Conservation (phyloP, 1,140 invertebrate species). For the Chrysopa pallens region DNA sequence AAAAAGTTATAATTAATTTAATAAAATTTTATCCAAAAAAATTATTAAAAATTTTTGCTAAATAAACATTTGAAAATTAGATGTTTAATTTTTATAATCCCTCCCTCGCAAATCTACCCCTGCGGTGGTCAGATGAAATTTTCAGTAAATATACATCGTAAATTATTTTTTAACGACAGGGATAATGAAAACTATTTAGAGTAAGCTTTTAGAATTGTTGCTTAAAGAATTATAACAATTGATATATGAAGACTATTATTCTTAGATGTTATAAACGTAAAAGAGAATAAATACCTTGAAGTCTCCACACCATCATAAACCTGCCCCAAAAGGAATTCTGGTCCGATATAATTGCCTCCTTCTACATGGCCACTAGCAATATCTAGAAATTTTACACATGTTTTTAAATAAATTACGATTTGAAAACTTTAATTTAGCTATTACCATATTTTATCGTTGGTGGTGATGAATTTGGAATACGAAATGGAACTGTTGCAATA, state of each 20-base stretch:
- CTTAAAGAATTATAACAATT: not conserved
- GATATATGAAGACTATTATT: not conserved
- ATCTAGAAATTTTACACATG: constrained; percentile 28
- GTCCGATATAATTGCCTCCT: constrained; percentile 64
- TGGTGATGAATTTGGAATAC: constrained; percentile 52
- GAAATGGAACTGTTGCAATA: constrained; percentile 60
- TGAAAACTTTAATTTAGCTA: constrained; percentile 5
- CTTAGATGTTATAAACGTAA: too few species aligned
- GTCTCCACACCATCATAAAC: constrained; percentile 55
- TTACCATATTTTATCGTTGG: constrained; percentile 55
- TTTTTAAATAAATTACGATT: not conserved
- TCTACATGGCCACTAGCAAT: constrained; percentile 52
- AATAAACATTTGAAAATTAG: too few species aligned
- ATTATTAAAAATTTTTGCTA: too few species aligned
- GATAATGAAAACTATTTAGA: too few species aligned
- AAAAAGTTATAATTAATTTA: too few species aligned
- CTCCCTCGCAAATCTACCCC: too few species aligned
- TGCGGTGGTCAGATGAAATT: too few species aligned
- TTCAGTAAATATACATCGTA: too few species aligned
- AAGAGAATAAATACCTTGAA: not conserved
- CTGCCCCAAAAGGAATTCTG: constrained; percentile 64
- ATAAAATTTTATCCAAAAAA: too few species aligned
- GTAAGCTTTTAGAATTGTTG: too few species aligned
- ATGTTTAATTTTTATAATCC: too few species aligned
- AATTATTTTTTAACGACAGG: too few species aligned